Evolutionary conservation across 1,140 invertebrate genomes (phyloP), one percentile per base, ranked within the genome.

Genomic region (Diabrotica virgifera): DNA sequence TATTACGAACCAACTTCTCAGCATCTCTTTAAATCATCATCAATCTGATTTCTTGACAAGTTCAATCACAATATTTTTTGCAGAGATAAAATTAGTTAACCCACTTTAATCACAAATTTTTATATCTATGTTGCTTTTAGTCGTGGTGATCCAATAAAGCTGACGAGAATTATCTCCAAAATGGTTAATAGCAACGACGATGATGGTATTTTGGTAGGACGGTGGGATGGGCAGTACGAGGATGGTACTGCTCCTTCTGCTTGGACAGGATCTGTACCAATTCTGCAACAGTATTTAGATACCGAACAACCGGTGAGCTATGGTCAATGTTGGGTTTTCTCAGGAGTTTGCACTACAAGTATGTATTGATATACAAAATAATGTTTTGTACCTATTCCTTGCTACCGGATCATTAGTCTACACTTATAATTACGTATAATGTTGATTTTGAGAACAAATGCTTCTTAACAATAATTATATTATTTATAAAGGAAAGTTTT

Each of bases 321-420:
- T 74, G 90, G 89, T 3, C 90, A 92, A 73, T 92, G 90, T 75
- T 92, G 89, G 89, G 89, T 91, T 0, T 92, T 91, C 72, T 85
- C 89, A 52, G 89, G 87, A 12, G 83, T 92, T 10, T 80, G 86
- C 8, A 89, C 86, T 37, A 87, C 87, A 70, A 80, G 87, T 89
- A 77, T 80, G 74, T 71, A 8, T 14, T 12, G 4, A 46, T 46
- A 12, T 9, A 46, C 50, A 46, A 5, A 24, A 24, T 1, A 24
- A 24, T 2, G 24, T 24, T 24, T 24, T 24, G 4, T 24, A 4
- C 24, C 1, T 24, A 24, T 24, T 24, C 4, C 24, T 24, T 24
- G 24, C 24, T 24, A 24, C 24, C 4, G 4, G n/a, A n/a, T n/a
- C n/a, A n/a, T n/a, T n/a, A n/a, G n/a, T n/a, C n/a, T n/a, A n/a